Base-by-base conservation (phyloP, 2,888 invertebrate genomes). In the Apocheima hispidaria region DNA sequence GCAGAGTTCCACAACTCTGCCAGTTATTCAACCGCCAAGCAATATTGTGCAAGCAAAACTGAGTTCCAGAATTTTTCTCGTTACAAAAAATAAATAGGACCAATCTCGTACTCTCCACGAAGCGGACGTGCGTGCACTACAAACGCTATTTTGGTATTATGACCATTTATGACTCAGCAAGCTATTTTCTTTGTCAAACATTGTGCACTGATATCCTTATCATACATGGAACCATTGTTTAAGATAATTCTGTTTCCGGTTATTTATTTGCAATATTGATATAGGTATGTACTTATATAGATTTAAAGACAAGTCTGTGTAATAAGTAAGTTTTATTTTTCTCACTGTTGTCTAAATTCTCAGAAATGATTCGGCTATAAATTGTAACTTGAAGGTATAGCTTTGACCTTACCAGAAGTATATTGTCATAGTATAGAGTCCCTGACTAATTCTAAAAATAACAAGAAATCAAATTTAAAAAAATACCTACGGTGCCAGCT, bases 181-280 rank as follows among this genome's bases (percentile, higher is more conserved):
- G 30, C 41, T 40, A 44, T 59, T 63, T 63, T 59, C 60, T 58
- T 59, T 51, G 69, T 63, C 59, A 64, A 65, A 66, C 60, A 63
- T 57, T 68, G 57, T 52, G 63, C 57, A 44, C 59, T 50, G 58
- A 57, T 49, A 63, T 60, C 54, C 48, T 68, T 70, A 72, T 69
- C 73, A 68, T 69, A 60, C 66, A 63, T 67, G 68, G 66, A 72
- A 70, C 70, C 66, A 60, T 63, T 46, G 52, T 54, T 48, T 41
- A 40, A 68, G 71, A 74, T 77, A 73, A 68, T 46, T 66, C 60
- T 23, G 65, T 70, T 74, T 75, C 71, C 71, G 68, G 66, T 70
- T 61, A 10, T 68, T 65, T 68, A 12, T 66, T 69, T 65, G 23
- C 53, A 30, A 38, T 41, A 53, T 41, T 53, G 40, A 33, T 44